Evolutionary conservation across 2,797 vertebrate genomes (phyloP), one percentile per base, ranked within the genome.

Genomic region (Tapirus indicus): DNA sequence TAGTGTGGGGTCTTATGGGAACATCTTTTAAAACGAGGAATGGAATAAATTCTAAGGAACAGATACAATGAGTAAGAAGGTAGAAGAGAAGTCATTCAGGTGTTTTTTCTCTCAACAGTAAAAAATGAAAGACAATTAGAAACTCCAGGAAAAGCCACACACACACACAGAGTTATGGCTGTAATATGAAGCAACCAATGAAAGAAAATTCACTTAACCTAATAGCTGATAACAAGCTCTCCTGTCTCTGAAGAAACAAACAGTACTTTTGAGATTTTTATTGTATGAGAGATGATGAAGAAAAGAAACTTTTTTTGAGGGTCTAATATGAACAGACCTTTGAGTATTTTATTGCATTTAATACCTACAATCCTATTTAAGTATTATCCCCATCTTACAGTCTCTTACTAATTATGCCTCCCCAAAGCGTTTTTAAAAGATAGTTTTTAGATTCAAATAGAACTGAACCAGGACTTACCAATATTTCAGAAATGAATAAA

Each of bases 401-500:
- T 72, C 47, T 38, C 86, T 92, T 79, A 6, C 66, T 88, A 75
- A 75, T 86, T 90, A 90, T 64, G n/a, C 5, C 2, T 96, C 66
- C 21, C 44, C 17, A 69, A 7, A 71, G 64, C 84, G 47, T 78
- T 92, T 93, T 90, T 25, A 89, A 60, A 69, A 66, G 38, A 84
- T 20, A 52, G 47, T 60, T 25, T 71, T 90, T 77, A 79, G 7
- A 82, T 56, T 66, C 74, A 91, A 92, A 66, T 16, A 93, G 35
- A 75, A 72, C 13, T 87, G 32, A 80, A 69, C 1, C 23, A 95
- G 86, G 44, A 94, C 72, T 52, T 86, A 32, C 41, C 64, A 95
- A 11, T 62, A 88, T 85, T 95, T 88, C 74, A 94, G 68, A 93
- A 88, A 84, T 47, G 41, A 97, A 54, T 86, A 92, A 68, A 49